These are phyloP conservation scores for Erithacus rubecula DNA, from an alignment of 2,797 vertebrate species.

Conservation along the genomic window DNA sequence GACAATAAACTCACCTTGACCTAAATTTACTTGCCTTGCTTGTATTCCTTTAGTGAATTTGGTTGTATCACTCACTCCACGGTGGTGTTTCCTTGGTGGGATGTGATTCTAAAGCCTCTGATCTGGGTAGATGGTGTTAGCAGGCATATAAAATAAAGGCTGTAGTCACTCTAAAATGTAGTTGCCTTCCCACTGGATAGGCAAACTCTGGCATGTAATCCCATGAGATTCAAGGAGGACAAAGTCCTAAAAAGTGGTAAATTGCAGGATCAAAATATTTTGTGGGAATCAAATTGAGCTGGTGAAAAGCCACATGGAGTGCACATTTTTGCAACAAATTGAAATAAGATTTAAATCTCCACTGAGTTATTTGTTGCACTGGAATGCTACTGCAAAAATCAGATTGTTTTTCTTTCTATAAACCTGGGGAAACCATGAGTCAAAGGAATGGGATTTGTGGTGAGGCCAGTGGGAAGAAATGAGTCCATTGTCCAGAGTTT, in stretches of 20 bases:
- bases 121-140: not conserved
- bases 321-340: not conserved
- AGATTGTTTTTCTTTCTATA: not conserved
- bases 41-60: not conserved
- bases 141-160: not conserved
- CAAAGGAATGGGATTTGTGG: not conserved
- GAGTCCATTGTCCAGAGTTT: not conserved
- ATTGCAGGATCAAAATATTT: not conserved
- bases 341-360: not conserved
- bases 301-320: not conserved
- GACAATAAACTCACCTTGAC: conserved; percentile 89
- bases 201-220: not conserved
- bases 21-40: conserved; percentile 47
- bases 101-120: not conserved
- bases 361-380: not conserved
- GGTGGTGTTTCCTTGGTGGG: not conserved
- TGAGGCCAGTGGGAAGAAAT: not conserved
- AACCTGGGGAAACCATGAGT: not conserved
- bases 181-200: not conserved
- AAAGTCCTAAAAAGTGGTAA: not conserved
- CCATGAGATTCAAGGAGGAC: not conserved
- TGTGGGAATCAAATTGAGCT: not conserved
- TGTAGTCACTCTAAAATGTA: not conserved
- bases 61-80: not conserved
- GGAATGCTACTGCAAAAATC: not conserved